phyloP scores from a whole-genome alignment of 2,113 vertebrate genomes.

The Addax nasomaculatus region DNA sequence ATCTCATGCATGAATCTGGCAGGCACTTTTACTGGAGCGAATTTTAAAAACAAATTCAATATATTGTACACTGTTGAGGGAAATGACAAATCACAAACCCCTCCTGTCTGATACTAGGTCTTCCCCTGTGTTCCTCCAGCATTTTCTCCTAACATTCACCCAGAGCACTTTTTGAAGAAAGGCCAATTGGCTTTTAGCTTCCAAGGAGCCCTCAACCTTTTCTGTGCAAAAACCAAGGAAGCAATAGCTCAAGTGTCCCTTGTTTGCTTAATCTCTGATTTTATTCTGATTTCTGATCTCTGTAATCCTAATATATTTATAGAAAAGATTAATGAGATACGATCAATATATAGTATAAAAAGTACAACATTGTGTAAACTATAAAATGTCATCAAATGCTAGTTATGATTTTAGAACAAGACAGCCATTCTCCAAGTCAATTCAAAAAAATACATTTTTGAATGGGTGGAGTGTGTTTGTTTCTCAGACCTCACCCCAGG shows the following conservation, averaged over 20 bases:
- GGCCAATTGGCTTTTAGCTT: background rate
- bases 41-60: slow-evolving; percentile 38
- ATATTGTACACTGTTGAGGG: background rate
- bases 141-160: background rate
- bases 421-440: background rate
- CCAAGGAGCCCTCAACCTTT: background rate
- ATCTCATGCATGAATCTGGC: slow-evolving; percentile 23
- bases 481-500: background rate
- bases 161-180: background rate
- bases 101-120: background rate
- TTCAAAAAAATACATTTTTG: background rate
- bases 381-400: background rate
- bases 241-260: background rate
- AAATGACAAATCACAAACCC: background rate
- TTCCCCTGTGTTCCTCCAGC: background rate
- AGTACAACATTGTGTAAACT: background rate
- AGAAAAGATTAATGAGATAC: background rate
- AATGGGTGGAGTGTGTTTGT: background rate
- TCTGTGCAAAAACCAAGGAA: slow-evolving; percentile 1
- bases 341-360: background rate
- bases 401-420: background rate
- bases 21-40: background rate
- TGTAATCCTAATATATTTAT: background rate
- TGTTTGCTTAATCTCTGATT: background rate
- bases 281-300: background rate